phyloP scores from a whole-genome alignment of 2,797 vertebrate species.

The Rhinichthys osculus region DNA sequence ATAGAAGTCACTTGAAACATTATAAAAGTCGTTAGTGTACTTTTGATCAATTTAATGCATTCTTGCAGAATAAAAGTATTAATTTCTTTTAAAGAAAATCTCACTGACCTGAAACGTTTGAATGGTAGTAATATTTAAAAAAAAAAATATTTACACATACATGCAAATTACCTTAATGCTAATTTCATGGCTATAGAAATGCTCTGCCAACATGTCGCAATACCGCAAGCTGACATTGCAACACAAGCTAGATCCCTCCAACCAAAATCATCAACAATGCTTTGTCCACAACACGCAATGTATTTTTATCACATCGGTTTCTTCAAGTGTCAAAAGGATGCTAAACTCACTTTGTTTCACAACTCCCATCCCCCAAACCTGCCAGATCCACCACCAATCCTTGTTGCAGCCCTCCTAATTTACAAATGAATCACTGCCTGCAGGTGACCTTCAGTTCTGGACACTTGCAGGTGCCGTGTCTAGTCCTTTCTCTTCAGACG shows the following conservation, averaged over 20 bases:
- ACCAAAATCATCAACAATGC: background rate
- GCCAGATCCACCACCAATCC: background rate
- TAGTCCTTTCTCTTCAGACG: slow-evolving; percentile 17
- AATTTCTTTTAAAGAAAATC: background rate
- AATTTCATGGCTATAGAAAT: background rate
- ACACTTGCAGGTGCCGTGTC: slow-evolving; percentile 1
- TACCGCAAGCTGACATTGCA: background rate
- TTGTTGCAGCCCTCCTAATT: slow-evolving; percentile 22
- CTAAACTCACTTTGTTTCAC: background rate
- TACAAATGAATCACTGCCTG: slow-evolving; percentile 28
- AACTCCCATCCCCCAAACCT: background rate
- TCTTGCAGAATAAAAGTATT: background rate
- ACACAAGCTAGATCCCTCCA: background rate
- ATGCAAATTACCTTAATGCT: background rate
- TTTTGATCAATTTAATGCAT: background rate
- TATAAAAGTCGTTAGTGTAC: background rate
- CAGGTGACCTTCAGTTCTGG: slow-evolving; percentile 37
- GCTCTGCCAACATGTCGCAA: background rate
- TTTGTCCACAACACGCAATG: background rate
- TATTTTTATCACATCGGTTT: background rate
- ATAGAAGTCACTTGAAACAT: background rate
- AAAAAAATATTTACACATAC: background rate
- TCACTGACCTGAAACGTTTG: background rate
- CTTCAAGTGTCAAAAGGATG: background rate
- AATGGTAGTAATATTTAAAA: background rate